These are phyloP conservation scores for Hippolais icterina DNA, from an alignment of 2,113 vertebrate species.

Conservation along the genomic window DNA sequence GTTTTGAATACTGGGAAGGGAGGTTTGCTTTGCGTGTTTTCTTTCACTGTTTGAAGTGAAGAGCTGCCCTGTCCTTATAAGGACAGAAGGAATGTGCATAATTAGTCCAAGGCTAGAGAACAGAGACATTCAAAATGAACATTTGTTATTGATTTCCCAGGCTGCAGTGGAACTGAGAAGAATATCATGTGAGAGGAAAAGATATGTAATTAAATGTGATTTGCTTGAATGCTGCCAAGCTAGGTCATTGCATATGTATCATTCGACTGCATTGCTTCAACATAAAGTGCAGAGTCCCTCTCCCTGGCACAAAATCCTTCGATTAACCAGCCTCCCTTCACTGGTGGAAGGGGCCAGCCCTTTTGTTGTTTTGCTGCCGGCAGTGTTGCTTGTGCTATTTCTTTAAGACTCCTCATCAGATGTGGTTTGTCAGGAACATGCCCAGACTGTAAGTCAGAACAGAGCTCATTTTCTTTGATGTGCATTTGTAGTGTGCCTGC, in stretches of 20 bases:
- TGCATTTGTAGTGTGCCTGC: conserved; percentile 38
- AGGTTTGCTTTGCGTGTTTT: neutral
- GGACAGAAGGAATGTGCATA: conserved; percentile 28
- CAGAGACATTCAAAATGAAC: conserved; percentile 32
- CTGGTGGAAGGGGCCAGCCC: conserved; percentile 22
- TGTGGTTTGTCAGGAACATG: conserved; percentile 59
- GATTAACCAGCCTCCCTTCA: neutral
- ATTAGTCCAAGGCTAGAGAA: conserved; percentile 38
- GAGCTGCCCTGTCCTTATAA: conserved; percentile 3
- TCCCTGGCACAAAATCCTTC: conserved; percentile 8
- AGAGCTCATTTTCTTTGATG: conserved; percentile 55
- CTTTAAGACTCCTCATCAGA: conserved; percentile 58
- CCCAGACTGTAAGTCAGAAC: conserved; percentile 50
- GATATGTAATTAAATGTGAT: conserved; percentile 9
- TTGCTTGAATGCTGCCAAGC: neutral
- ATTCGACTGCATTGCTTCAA: neutral
- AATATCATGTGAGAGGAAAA: neutral
- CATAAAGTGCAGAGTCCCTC: neutral
- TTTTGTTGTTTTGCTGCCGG: conserved; percentile 41
- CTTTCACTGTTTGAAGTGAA: neutral
- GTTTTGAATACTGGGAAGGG: neutral
- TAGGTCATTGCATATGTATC: conserved; percentile 14
- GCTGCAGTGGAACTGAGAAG: neutral
- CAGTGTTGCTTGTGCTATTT: conserved; percentile 26
- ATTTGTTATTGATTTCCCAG: conserved; percentile 53